Base-by-base conservation (phyloP, 2,797 vertebrate species). In the Diplodus sargus region DNA sequence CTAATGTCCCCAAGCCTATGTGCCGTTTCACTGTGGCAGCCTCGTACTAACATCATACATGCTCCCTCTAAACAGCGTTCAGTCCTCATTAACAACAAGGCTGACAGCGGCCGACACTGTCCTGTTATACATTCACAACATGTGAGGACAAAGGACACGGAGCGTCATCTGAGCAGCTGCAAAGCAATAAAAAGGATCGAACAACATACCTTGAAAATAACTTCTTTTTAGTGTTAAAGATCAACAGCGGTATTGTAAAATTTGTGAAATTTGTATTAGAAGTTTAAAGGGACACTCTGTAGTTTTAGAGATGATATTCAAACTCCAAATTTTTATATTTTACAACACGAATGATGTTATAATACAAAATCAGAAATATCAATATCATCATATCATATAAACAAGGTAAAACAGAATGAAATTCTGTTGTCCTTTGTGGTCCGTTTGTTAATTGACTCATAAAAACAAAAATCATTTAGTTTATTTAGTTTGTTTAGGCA, bases 41-140 rank as follows among this genome's bases (percentile, higher is more conserved):
- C 42, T 72, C 59, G 82, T 90, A 79, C 76, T 81, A 92, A 81
- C 86, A 86, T 51, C 59, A 20, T 74, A 61, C 85, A 87, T 28
- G 39, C 0, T 13, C 17, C 63, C 59, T 72, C 18, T 30, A 90
- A 89, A 85, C 63, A 79, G 74, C 79, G 74, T 81, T 86, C 48
- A 53, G 86, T 69, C 52, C 73, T 86, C 58, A 73, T 81, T 89
- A 76, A 79, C 83, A 89, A 85, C 61, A 16, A 63, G 72, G 59
- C 25, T 15, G 66, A 11, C n/a, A 34, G 52, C 16, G 7, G 54
- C 45, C 70, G 66, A 88, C 90, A 79, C 59, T 10, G 61, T 28
- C 71, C 67, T 82, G 85, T 82, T 70, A 84, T 43, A 84, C 73
- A 69, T 75, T 85, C 82, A 81, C 85, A 79, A 74, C 70, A 78